Percentiles rank a stretch among this genome's conserved stretches.
These are phyloP conservation scores for Rhagoletis zephyria DNA, from an alignment of 1,140 invertebrate species.

Conservation along the genomic window DNA sequence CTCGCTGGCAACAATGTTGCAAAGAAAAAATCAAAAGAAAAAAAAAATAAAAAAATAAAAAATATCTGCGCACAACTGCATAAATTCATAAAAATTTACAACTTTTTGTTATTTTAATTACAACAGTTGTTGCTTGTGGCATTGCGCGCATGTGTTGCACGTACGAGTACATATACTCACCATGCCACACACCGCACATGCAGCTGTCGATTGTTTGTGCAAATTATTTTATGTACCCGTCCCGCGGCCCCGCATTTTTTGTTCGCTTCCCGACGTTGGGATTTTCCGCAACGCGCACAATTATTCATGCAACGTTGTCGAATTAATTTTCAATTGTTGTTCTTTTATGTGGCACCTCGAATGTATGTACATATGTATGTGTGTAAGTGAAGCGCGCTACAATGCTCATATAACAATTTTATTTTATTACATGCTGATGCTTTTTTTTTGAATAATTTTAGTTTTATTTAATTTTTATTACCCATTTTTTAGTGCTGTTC, in stretches of 20 bases:
- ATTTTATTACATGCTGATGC: conserved; percentile 5
- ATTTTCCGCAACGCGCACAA: not conserved
- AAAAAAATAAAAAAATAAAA: too few species aligned
- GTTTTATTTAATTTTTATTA: not conserved
- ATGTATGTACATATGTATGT: too few species aligned
- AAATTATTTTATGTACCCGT: not conserved
- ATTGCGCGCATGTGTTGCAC: not conserved
- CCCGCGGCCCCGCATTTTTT: conserved; percentile 13
- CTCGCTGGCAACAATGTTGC: conserved; percentile 34
- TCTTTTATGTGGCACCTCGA: conserved; percentile 22
- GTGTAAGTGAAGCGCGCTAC: not conserved
- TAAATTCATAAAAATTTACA: not conserved
- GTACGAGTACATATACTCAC: not conserved
- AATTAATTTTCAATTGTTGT: conserved; percentile 16
- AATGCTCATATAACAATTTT: conserved; percentile 4
- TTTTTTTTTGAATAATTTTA: not conserved
- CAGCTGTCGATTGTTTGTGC: not conserved
- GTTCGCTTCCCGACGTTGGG: not conserved
- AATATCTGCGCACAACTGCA: not conserved
- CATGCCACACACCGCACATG: not conserved
- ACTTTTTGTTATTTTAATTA: conserved; percentile 46
- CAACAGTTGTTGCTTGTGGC: conserved; percentile 41
- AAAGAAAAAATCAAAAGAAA: not conserved
- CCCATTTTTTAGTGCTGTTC: not conserved
- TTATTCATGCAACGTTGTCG: conserved; percentile 34